Evolutionary conservation across 2,888 invertebrate genomes (phyloP).

Genomic region (Petrolisthes cinctipes): DNA sequence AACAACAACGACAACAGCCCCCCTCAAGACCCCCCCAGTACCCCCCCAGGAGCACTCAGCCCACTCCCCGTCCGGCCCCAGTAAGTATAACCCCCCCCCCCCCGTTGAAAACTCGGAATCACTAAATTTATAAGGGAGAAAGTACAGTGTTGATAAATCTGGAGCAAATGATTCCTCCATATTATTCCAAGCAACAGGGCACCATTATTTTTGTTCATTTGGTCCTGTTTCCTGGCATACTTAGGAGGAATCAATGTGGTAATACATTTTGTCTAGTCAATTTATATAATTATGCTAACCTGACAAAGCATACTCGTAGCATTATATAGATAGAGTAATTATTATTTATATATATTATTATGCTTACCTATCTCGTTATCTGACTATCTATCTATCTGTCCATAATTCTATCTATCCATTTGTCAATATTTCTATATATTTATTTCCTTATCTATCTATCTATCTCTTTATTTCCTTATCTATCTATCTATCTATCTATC

Average conservation of each 20-base stretch:
- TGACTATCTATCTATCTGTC: too few relatives aligned
- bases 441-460: neutral
- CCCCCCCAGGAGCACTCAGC: too few relatives aligned
- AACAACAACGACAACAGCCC: too few relatives aligned
- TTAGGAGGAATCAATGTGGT: too few relatives aligned
- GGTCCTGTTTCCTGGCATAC: too few relatives aligned
- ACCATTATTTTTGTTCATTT: too few relatives aligned
- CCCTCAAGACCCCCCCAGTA: too few relatives aligned
- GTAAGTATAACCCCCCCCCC: neutral
- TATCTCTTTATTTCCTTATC: too few relatives aligned
- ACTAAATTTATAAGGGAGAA: neutral
- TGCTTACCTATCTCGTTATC: conserved; percentile 5
- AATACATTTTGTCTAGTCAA: neutral
- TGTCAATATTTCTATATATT: neutral
- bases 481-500: too few relatives aligned
- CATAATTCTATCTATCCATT: neutral
- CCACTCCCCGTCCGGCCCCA: too few relatives aligned
- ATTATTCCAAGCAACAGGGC: too few relatives aligned
- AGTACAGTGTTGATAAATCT: neutral
- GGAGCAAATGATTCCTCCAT: too few relatives aligned
- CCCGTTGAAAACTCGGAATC: neutral
- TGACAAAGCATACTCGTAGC: conserved; percentile 8
- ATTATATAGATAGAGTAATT: conserved; percentile 16
- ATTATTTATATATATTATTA: conserved; percentile 19
- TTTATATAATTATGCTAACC: conserved; percentile 8